phyloP scores from a whole-genome alignment of 2,888 invertebrate genomes.

The Trimorus sp. region DNA sequence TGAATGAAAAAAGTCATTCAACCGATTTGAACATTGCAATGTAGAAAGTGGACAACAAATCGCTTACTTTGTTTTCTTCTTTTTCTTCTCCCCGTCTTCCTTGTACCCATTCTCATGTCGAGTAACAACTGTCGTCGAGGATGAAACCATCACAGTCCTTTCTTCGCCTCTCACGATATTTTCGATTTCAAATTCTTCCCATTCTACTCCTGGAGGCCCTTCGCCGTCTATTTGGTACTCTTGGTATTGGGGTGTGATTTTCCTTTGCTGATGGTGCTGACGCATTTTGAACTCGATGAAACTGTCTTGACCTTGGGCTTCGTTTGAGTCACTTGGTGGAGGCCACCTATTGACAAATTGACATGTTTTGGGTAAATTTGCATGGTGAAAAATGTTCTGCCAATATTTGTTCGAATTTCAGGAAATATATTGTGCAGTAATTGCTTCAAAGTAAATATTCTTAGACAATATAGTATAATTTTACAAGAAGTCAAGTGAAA shows the following conservation, averaged over 20 bases:
- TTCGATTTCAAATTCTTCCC: constrained; percentile 93
- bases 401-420: no score
- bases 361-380: no score
- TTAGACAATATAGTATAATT: no score
- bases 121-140: constrained; percentile 63
- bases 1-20: constrained; percentile 16
- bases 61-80: constrained; percentile 79
- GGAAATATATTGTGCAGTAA: no score
- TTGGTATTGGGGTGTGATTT: constrained; percentile 88
- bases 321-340: constrained; percentile 89
- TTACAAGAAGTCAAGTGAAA: no score
- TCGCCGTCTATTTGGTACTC: constrained; percentile 80
- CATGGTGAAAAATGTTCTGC: no score
- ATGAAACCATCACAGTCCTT: constrained; percentile 70
- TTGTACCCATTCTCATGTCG: constrained; percentile 78
- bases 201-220: constrained; percentile 85
- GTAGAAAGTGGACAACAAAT: no score
- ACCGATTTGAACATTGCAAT: no score
- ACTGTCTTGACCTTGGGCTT: constrained; percentile 87
- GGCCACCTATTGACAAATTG: constrained; percentile 86
- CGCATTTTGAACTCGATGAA: constrained; percentile 95
- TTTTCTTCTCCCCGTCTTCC: constrained; percentile 78
- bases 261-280: constrained; percentile 86
- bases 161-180: constrained; percentile 77
- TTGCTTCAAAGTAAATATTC: no score